phyloP scores from a whole-genome alignment of 2,113 vertebrate species.

The Gymnorhina tibicen region DNA sequence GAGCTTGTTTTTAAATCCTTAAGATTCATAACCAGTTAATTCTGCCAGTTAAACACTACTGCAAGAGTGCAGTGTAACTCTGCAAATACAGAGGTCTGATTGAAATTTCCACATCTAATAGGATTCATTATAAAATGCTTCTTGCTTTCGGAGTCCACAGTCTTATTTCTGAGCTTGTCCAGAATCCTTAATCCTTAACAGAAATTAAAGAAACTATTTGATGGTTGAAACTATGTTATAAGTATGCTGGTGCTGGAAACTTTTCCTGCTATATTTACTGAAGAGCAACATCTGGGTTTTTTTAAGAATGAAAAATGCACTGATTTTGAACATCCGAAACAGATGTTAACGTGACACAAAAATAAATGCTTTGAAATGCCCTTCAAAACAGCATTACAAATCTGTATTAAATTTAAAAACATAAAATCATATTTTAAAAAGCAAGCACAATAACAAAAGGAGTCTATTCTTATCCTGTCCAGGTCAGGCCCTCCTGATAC shows the following conservation, averaged over 20 bases:
- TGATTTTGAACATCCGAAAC: background rate
- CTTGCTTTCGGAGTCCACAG: background rate
- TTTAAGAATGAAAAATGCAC: background rate
- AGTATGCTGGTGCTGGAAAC: background rate
- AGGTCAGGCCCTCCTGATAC: background rate
- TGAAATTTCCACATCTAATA: background rate
- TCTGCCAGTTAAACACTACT: background rate
- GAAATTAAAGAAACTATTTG: background rate
- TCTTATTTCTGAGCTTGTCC: background rate
- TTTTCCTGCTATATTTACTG: background rate
- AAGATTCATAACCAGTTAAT: background rate
- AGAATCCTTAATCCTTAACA: background rate
- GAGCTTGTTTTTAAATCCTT: background rate
- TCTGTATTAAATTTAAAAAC: background rate
- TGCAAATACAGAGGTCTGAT: background rate
- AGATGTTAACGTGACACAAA: background rate
- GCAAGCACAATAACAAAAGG: background rate
- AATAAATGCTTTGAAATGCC: background rate
- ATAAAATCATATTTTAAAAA: background rate
- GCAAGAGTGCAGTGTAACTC: background rate
- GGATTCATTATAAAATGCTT: background rate
- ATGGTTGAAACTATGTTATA: background rate
- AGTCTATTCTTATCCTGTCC: background rate
- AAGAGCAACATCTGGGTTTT: background rate
- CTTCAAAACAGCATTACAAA: background rate